Base-by-base conservation (phyloP, 2,797 vertebrate species). In the Phrynocephalus vlangalii region DNA sequence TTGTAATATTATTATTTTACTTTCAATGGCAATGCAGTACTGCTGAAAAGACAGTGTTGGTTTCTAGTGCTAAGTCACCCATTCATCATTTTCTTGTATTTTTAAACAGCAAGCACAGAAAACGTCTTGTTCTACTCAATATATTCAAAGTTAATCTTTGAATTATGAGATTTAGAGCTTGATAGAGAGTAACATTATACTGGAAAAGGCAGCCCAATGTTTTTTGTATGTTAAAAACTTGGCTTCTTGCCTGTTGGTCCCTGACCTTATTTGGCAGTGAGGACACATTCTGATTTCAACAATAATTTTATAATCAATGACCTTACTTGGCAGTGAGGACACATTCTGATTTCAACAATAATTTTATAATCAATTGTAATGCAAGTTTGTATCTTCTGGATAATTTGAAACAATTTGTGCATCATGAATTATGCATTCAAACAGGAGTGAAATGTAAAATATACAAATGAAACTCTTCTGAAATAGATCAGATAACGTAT, bases 1-100 rank as follows among this genome's bases (percentile, higher is more conserved):
- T 50, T 71, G 50, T 52, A 67, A 56, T 33, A 83, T 82, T 87
- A 77, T 77, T 2, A 83, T 79, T 87, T n/a, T 44, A 78, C 1
- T 44, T 78, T 5, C n/a, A 83, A 79, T 67, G 3, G 50, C 67
- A 70, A 38, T 70, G 30, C 67, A 70, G 28, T 70, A 70, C 50
- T 70, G 6, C 7, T 33, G 24, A 70, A 30, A 11, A 48, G 22
- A 1, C 10, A 20, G n/a, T 48, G 33, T 4, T 85, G 60, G 6
- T 66, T 70, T 33, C n/a, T 76, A 48, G 10, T 28, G 67, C 70
- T 71, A 79, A 70, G n/a, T 18, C 56, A 79, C 52, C 33, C 24
- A 68, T 70, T 79, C 20, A 83, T 72, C 28, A 9, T 33, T 26
- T 52, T 28, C 26, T 30, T 20, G 15, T 2, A 76, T 75, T 72